Evolutionary conservation across 1,140 invertebrate species (phyloP).

Genomic region (Telenomus remus): DNA sequence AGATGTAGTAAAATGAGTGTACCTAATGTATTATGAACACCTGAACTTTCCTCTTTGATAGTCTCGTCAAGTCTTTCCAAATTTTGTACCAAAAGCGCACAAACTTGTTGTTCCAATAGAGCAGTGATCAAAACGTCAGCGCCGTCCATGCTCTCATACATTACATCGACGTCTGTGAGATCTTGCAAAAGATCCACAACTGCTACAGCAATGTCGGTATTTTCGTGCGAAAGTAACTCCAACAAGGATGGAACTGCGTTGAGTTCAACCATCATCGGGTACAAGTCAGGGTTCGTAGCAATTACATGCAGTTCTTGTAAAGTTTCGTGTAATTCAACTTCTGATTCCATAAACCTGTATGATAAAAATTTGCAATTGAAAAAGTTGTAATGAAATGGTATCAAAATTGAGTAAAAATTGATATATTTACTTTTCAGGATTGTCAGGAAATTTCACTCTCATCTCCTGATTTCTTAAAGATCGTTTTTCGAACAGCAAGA

Average conservation of each 20-base stretch:
- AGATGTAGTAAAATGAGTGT: constrained; percentile 35
- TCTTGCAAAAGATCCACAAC: constrained; percentile 91
- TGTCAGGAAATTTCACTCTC: constrained; percentile 98
- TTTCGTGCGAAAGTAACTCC: constrained; percentile 96
- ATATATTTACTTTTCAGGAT: constrained; percentile 87
- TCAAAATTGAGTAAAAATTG: background rate
- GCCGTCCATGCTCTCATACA: constrained; percentile 92
- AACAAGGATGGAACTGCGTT: constrained; percentile 92
- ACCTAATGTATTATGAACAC: constrained; percentile 96
- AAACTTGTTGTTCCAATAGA: constrained; percentile 91
- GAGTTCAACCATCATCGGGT: constrained; percentile 92
- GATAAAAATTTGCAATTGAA: constrained; percentile 1
- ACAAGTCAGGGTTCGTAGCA: constrained; percentile 96
- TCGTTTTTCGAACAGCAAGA: constrained; percentile 95
- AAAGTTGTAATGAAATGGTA: background rate
- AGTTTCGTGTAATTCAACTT: constrained; percentile 94
- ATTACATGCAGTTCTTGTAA: constrained; percentile 95
- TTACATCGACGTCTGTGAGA: constrained; percentile 95
- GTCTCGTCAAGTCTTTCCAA: constrained; percentile 94
- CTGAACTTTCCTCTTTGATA: constrained; percentile 96
- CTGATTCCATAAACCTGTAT: constrained; percentile 97
- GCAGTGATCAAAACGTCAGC: constrained; percentile 86
- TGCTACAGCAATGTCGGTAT: constrained; percentile 93
- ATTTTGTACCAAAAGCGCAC: constrained; percentile 94
- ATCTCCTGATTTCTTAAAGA: constrained; percentile 97